phyloP scores from a whole-genome alignment of 2,888 invertebrate species.

The Ophion costatus region DNA sequence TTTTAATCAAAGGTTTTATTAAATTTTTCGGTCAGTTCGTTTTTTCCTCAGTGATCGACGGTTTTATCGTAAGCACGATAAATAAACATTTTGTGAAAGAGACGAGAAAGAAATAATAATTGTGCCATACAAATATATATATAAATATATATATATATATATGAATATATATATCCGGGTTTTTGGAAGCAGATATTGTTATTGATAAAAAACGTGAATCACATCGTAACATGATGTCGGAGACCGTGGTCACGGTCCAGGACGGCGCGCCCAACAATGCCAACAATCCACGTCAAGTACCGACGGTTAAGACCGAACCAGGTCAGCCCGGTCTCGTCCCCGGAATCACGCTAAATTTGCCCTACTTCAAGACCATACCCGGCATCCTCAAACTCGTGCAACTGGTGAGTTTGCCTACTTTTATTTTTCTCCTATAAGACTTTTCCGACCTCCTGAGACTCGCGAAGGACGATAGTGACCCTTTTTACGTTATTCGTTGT shows the following conservation, averaged over 20 bases:
- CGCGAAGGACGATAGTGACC: too few species aligned
- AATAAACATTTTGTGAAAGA: neutral
- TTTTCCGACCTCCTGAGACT: too few species aligned
- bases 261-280: conserved; percentile 86
- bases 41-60: neutral
- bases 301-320: conserved; percentile 83
- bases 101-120: too few species aligned
- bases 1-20: too few species aligned
- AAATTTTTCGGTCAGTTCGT: neutral
- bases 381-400: conserved; percentile 92
- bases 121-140: too few species aligned
- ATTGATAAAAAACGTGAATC: neutral
- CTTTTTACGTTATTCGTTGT: too few species aligned
- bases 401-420: conserved; percentile 87
- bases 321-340: conserved; percentile 86
- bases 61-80: too few species aligned
- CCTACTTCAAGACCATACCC: conserved; percentile 92
- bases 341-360: conserved; percentile 91
- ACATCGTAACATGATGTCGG: conserved; percentile 88
- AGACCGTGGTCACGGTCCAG: conserved; percentile 92
- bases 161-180: neutral
- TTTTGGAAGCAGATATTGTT: neutral
- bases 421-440: neutral
- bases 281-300: conserved; percentile 80
- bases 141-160: too few species aligned